Evolutionary conservation across 1,140 invertebrate genomes (phyloP).

Genomic region (Drosophila fuyamai): DNA sequence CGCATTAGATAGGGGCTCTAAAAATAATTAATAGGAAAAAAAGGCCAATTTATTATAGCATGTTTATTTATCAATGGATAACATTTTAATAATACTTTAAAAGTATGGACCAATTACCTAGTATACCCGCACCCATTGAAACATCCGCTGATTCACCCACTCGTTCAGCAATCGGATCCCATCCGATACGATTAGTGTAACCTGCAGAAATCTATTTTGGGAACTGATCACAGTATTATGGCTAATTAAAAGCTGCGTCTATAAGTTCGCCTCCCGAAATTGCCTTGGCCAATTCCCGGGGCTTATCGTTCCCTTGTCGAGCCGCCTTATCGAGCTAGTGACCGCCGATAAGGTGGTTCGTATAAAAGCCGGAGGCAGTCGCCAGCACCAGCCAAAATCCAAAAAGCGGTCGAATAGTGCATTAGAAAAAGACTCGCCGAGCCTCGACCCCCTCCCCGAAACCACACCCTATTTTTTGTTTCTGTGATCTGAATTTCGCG

Average conservation of each 20-base stretch:
- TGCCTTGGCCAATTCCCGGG: constrained; percentile 44
- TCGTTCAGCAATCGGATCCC: background rate
- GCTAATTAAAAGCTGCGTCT: constrained; percentile 44
- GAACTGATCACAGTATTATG: constrained; percentile 57
- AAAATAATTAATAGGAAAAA: no score
- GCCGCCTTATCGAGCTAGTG: constrained; percentile 60
- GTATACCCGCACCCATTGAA: no score
- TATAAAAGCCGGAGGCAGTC: constrained; percentile 51
- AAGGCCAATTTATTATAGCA: no score
- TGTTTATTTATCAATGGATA: no score
- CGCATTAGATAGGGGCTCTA: no score
- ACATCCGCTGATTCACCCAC: background rate
- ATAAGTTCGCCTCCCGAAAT: constrained; percentile 10
- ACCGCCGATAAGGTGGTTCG: constrained; percentile 61
- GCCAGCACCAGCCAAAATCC: constrained; percentile 39
- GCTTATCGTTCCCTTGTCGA: constrained; percentile 72
- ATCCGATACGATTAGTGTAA: constrained; percentile 21
- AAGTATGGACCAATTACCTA: no score
- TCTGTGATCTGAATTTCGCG: background rate
- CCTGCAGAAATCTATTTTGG: constrained; percentile 53
- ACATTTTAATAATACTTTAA: no score
- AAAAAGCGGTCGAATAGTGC: constrained; percentile 16
- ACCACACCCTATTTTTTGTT: constrained; percentile 1
- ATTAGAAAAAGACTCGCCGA: background rate
- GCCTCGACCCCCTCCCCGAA: no score